phyloP scores from a whole-genome alignment of 1,140 invertebrate species.

The Babylonia areolata region DNA sequence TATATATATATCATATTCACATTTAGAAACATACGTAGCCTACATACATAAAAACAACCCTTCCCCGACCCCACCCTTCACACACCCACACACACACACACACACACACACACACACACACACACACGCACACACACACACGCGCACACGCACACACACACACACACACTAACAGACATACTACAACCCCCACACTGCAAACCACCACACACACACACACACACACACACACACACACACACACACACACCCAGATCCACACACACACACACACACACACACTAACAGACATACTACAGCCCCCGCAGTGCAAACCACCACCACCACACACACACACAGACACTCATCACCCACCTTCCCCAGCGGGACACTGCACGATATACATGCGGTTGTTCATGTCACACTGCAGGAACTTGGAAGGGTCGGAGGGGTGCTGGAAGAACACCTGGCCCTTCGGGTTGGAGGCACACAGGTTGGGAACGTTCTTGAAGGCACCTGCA shows the following conservation, averaged over 20 bases:
- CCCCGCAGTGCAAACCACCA: not conserved
- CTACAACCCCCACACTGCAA: no score
- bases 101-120: no score
- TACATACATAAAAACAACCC: not conserved
- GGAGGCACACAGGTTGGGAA: slow-evolving; percentile 51
- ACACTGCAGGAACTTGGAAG: slow-evolving; percentile 61
- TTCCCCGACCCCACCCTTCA: no score
- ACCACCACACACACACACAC: no score
- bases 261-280: not conserved
- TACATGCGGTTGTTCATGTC: slow-evolving; percentile 58
- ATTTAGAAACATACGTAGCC: not conserved
- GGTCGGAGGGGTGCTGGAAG: slow-evolving; percentile 57
- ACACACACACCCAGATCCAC: no score
- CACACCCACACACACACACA: no score
- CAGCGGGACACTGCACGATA: slow-evolving; percentile 57
- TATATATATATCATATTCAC: no score
- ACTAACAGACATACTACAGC: no score
- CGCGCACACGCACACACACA: no score
- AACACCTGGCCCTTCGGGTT: slow-evolving; percentile 46
- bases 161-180: no score
- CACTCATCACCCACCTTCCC: slow-evolving; percentile 25
- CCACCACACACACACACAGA: not conserved
- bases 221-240: no score
- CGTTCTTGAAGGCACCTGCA: slow-evolving; percentile 46
- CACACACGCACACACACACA: slow-evolving; percentile 16